Conservation (phyloP, 2,113 vertebrate species). For the Tupaia chinensis region DNA sequence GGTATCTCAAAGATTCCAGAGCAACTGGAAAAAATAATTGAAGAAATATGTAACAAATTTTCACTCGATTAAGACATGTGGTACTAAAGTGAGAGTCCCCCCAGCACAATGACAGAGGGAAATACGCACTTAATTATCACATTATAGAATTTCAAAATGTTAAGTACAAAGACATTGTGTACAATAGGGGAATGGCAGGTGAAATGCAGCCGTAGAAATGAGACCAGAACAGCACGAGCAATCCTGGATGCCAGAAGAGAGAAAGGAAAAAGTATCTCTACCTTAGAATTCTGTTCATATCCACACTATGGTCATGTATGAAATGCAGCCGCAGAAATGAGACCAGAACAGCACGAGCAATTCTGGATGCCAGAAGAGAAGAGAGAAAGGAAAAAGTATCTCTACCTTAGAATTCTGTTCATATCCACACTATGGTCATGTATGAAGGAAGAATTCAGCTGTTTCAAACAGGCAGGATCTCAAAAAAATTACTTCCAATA, state of each 20-base stretch:
- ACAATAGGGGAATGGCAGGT: not conserved
- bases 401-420: slow-evolving; percentile 56
- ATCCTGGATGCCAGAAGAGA: not conserved
- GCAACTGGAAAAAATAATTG: not conserved
- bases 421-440: not conserved
- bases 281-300: slow-evolving; percentile 47
- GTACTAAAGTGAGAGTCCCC: not conserved
- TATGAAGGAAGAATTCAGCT: slow-evolving; percentile 20
- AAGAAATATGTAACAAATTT: not conserved
- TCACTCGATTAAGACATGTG: not conserved
- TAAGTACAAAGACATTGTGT: not conserved
- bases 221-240: not conserved
- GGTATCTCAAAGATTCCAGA: not conserved
- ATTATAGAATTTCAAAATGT: not conserved
- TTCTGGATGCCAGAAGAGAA: not conserved
- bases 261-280: slow-evolving; percentile 35
- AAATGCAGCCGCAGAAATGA: not conserved
- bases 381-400: not conserved
- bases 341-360: not conserved
- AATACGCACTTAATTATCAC: not conserved
- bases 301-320: not conserved
- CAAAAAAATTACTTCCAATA: not conserved
- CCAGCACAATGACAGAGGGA: not conserved
- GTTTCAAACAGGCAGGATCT: slow-evolving; percentile 24
- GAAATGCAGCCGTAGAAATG: not conserved